Conservation (phyloP, 1,140 invertebrate species). For the Zaprionus davidi region DNA sequence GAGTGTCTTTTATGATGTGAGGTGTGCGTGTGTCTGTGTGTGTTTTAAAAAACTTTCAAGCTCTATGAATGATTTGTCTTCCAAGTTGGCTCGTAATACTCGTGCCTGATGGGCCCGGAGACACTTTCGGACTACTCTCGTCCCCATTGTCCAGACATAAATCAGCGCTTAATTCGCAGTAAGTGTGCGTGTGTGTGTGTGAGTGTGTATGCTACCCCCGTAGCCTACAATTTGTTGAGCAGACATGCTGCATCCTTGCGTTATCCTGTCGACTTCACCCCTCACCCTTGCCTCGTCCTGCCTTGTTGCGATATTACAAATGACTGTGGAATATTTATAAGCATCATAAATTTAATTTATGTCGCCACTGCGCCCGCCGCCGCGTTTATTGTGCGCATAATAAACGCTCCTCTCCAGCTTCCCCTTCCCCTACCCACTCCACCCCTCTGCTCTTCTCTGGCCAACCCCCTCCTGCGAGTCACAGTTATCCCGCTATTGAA, state of each 20-base stretch:
- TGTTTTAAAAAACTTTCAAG: constrained; percentile 12
- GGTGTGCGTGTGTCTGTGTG: constrained; percentile 4
- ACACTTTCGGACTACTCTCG: constrained; percentile 41
- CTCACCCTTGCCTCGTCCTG: background rate
- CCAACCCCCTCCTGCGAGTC: constrained; percentile 1
- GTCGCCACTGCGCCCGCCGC: constrained; percentile 67
- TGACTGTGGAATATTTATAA: constrained; percentile 75
- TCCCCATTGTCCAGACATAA: constrained; percentile 47
- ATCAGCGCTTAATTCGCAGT: constrained; percentile 65
- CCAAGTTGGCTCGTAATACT: constrained; percentile 30
- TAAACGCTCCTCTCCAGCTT: constrained; percentile 62
- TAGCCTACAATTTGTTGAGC: constrained; percentile 70
- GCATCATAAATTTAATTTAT: constrained; percentile 78
- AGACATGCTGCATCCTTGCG: constrained; percentile 74
- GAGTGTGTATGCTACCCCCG: constrained; percentile 39
- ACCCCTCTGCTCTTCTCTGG: background rate
- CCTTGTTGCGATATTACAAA: constrained; percentile 72
- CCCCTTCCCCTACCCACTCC: constrained; percentile 35
- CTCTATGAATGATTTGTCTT: constrained; percentile 33
- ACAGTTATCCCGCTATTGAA: constrained; percentile 62
- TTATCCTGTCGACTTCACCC: constrained; percentile 61
- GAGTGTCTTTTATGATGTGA: background rate
- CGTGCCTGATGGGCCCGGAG: constrained; percentile 41
- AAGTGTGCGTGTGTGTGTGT: constrained; percentile 20
- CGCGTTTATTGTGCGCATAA: constrained; percentile 81